Conservation (phyloP, 2,113 vertebrate genomes). For the Cercopithecus mona region DNA sequence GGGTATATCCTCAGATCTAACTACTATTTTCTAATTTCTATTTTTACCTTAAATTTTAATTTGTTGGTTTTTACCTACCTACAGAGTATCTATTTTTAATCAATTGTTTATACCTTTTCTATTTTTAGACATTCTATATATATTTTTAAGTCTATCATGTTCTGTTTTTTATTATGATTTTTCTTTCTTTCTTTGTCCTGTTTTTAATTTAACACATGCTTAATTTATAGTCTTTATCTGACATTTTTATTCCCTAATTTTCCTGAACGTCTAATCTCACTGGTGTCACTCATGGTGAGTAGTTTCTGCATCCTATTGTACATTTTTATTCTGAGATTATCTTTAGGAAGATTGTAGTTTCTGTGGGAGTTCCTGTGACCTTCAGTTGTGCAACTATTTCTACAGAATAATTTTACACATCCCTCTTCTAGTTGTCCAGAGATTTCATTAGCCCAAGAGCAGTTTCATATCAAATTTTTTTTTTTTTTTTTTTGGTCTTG, state of each 20-base stretch:
- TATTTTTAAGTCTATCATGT: not conserved
- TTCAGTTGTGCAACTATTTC: not conserved
- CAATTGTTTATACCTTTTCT: not conserved
- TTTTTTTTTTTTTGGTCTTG: not conserved
- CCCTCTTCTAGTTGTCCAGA: not conserved
- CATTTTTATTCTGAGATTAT: not conserved
- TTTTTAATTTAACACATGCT: conserved; percentile 3
- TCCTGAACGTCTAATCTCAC: not conserved
- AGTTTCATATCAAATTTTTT: not conserved
- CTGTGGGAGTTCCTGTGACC: not conserved
- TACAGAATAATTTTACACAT: not conserved
- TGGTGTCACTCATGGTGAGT: not conserved
- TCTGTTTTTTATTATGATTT: not conserved
- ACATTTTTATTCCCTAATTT: not conserved
- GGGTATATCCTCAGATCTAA: not conserved
- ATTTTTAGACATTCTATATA: not conserved
- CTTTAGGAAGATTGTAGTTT: not conserved
- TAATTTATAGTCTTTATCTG: not conserved
- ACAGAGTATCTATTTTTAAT: not conserved
- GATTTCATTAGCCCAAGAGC: not conserved
- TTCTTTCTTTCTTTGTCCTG: not conserved
- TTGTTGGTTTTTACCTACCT: not conserved
- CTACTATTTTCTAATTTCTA: not conserved
- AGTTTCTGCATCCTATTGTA: not conserved
- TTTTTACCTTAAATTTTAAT: not conserved